Evolutionary conservation across 2,888 invertebrate genomes (phyloP), one percentile per base, ranked within the genome.

Genomic region (Drosophila sordidapex): DNA sequence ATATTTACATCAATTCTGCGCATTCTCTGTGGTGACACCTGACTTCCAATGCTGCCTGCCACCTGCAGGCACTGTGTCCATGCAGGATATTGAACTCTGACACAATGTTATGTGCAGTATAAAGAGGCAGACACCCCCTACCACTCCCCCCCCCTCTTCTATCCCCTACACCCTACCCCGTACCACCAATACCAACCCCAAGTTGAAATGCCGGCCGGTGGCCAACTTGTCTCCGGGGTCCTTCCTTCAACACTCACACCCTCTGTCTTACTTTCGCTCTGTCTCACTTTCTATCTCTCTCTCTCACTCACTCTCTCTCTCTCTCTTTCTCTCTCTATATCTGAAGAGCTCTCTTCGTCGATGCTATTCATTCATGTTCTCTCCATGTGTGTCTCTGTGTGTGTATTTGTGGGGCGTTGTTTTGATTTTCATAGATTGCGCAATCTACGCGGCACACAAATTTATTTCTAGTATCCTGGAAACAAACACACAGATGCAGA

Each of bases 21-120:
- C 35, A 21, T 29, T 43, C 40, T 61, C 25, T 33, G 53, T 48
- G 49, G n/a, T 31, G 31, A 25, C 58, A 70, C 61, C 69, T 70
- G 72, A 46, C 29, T 31, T 18, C 27, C 15, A 31, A 60, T 36
- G 27, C 52, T 43, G 66, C 70, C 56, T 56, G 58, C 65, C 76
- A 82, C 81, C 80, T 80, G 77, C 79, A 63, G 59, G 57, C 65
- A 54, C 56, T 74, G 68, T 70, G 72, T 63, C 76, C 76, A 69
- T 70, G 73, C 70, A 88, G 87, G 88, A 88, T 88, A 88, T 88
- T 88, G 88, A 88, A 88, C 88, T 88, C 89, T 88, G 90, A 88
- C 85, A 89, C 84, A 87, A 80, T 82, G 77, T 36, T 82, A 79
- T 82, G 65, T 80, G 70, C 70, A 80, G 29, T 70, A 80, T 67